Percentiles rank a stretch among this genome's conserved stretches.
Evolutionary conservation across 2,113 vertebrate species (phyloP).

Genomic region (Cheilinus undulatus): DNA sequence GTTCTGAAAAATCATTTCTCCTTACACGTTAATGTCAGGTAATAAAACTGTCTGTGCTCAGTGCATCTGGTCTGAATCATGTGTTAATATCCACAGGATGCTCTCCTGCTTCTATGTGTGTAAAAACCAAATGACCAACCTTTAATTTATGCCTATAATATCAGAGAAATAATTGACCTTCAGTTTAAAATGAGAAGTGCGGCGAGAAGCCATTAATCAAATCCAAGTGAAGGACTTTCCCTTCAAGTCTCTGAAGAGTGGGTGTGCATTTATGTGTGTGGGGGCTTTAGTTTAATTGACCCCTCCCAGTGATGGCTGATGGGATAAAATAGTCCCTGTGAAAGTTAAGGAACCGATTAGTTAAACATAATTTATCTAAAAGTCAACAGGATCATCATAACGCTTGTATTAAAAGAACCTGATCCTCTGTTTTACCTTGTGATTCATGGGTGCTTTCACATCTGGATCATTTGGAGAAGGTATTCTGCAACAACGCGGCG

Average conservation of each 20-base stretch:
- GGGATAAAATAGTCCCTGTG: not conserved
- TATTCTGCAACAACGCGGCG: too few species aligned
- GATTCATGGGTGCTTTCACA: too few species aligned
- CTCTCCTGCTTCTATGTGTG: conserved; percentile 3
- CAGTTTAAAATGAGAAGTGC: conserved; percentile 58
- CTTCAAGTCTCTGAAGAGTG: conserved; percentile 41
- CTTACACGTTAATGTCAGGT: not conserved
- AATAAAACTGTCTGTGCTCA: conserved; percentile 18
- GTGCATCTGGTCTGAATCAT: conserved; percentile 41
- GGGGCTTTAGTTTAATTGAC: conserved; percentile 59
- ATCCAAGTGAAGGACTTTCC: conserved; percentile 54
- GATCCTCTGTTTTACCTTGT: too few species aligned
- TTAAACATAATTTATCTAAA: not conserved
- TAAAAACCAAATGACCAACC: not conserved
- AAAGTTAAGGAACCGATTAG: conserved; percentile 19
- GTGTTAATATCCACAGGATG: conserved; percentile 33
- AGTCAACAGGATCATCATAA: too few species aligned
- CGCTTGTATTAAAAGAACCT: too few species aligned
- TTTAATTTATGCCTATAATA: conserved; percentile 69
- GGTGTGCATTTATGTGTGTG: too few species aligned
- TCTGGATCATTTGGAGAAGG: too few species aligned
- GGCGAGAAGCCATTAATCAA: conserved; percentile 66
- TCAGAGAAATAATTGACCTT: conserved; percentile 73
- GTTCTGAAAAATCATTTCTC: not conserved
- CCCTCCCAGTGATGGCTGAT: conserved; percentile 46